Conservation (phyloP, 2,888 invertebrate species). For the Orthosia cruda region DNA sequence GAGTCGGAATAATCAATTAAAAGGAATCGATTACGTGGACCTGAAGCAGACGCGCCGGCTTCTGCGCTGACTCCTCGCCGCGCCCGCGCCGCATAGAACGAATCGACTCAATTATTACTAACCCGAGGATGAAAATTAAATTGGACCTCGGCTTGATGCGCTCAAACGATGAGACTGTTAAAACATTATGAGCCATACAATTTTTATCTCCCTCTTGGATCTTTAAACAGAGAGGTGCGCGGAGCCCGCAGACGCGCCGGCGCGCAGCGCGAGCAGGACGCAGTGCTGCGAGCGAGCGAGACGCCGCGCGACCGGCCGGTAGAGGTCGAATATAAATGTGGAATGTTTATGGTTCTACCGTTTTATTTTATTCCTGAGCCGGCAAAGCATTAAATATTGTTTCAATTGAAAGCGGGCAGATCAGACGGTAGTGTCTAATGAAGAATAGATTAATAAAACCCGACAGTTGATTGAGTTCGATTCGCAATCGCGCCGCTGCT, state of each 20-base stretch:
- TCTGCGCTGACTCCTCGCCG: conserved; percentile 77
- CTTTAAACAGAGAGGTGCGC: conserved; percentile 83
- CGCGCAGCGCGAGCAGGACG: conserved; percentile 87
- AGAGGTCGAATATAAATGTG: conserved; percentile 92
- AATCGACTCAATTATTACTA: conserved; percentile 89
- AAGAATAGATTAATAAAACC: conserved; percentile 87
- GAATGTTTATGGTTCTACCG: conserved; percentile 92
- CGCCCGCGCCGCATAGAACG: conserved; percentile 84
- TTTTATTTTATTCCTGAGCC: conserved; percentile 90
- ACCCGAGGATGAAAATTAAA: conserved; percentile 88
- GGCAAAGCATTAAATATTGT: conserved; percentile 91
- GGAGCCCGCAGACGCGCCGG: conserved; percentile 88
- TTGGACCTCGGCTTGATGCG: conserved; percentile 74
- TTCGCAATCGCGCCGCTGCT: conserved; percentile 82
- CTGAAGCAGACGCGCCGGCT: conserved; percentile 76
- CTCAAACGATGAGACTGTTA: conserved; percentile 84
- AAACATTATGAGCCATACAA: conserved; percentile 90
- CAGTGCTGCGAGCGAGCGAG: conserved; percentile 74
- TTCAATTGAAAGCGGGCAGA: conserved; percentile 91
- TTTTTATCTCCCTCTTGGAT: conserved; percentile 89
- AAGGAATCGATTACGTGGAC: conserved; percentile 83
- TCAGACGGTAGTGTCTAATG: conserved; percentile 88
- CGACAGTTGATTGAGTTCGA: conserved; percentile 86
- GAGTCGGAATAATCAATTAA: conserved; percentile 85
- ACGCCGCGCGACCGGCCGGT: conserved; percentile 81